Conservation (phyloP, 1,140 invertebrate genomes). For the Cyclina sinensis region DNA sequence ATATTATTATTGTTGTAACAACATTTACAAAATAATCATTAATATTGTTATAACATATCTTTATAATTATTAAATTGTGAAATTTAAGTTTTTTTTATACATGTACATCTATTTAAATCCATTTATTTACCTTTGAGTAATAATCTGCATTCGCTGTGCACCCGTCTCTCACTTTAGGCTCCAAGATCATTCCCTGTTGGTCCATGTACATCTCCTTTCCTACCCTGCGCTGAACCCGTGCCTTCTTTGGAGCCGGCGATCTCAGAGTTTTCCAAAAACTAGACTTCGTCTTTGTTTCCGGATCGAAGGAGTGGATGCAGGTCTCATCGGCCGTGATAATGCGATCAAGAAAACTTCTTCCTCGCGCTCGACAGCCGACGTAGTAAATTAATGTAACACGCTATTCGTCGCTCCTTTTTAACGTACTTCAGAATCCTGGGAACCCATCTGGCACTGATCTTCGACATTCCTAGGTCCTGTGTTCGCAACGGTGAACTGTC, state of each 20-base stretch:
- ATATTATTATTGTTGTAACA: neutral
- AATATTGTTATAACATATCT: neutral
- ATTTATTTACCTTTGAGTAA: neutral
- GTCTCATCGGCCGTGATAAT: neutral
- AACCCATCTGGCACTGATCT: too few species aligned
- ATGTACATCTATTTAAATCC: neutral
- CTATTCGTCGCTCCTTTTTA: too few species aligned
- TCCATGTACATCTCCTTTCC: conserved; percentile 2
- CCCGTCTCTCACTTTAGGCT: neutral
- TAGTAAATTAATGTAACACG: too few species aligned
- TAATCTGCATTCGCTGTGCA: neutral
- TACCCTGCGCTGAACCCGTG: neutral
- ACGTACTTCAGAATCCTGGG: too few species aligned
- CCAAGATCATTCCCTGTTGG: neutral
- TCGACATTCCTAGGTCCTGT: too few species aligned
- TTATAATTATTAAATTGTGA: neutral
- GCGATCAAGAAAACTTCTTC: neutral
- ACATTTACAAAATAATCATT: neutral
- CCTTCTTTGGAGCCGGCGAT: conserved; percentile 22
- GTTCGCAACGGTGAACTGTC: too few species aligned
- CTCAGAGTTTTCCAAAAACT: neutral
- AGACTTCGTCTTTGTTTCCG: neutral
- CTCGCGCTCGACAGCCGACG: too few species aligned
- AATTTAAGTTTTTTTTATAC: neutral
- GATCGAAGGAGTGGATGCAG: neutral